These are phyloP conservation scores for Chelonus insularis DNA, from an alignment of 1,140 invertebrate species.

Conservation along the genomic window DNA sequence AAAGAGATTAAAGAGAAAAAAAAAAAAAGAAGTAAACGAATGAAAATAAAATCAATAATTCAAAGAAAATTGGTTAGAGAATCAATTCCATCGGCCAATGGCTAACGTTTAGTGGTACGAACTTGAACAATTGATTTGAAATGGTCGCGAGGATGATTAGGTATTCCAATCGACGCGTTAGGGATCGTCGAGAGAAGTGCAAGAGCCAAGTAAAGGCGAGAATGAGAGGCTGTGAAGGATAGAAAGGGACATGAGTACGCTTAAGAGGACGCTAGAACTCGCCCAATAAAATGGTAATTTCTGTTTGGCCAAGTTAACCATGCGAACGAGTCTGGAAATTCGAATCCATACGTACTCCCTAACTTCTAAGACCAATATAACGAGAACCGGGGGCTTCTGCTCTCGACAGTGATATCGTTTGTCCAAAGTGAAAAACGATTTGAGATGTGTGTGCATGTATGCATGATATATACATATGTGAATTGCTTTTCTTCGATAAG, in stretches of 20 bases:
- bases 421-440: conserved; percentile 16
- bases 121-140: conserved; percentile 34
- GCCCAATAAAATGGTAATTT: conserved; percentile 66
- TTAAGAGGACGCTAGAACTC: conserved; percentile 56
- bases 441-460: background rate
- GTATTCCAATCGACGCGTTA: conserved; percentile 58
- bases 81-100: background rate
- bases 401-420: conserved; percentile 49
- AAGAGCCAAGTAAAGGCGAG: conserved; percentile 20
- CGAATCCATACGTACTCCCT: conserved; percentile 55
- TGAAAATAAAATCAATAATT: background rate
- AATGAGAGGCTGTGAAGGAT: conserved; percentile 29
- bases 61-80: background rate
- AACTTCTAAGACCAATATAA: conserved; percentile 58
- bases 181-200: conserved; percentile 43
- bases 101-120: background rate
- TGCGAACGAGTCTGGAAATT: conserved; percentile 58
- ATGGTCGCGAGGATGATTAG: conserved; percentile 48
- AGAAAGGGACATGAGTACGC: conserved; percentile 35
- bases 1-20: conserved; percentile 4
- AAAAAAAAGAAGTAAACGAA: background rate
- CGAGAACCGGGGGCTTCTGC: conserved; percentile 25
- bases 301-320: conserved; percentile 64
- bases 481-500: background rate
- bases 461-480: conserved; percentile 1